Conservation (phyloP, 1,140 invertebrate species). For the Metaphire vulgaris region DNA sequence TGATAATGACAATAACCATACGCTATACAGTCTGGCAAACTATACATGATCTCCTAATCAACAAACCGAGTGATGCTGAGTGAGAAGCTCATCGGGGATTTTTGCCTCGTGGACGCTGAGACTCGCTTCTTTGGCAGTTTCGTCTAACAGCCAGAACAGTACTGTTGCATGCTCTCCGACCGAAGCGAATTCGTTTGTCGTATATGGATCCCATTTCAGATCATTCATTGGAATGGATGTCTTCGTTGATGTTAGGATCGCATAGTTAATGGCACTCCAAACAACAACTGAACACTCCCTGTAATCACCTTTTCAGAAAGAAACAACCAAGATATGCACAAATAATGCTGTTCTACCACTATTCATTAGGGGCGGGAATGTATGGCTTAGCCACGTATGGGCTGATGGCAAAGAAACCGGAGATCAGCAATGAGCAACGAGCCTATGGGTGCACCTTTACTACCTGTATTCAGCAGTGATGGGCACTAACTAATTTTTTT, state of each 20-base stretch:
- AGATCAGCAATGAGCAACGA: too few relatives aligned
- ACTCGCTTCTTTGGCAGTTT: slow-evolving; percentile 36
- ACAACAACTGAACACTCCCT: slow-evolving; percentile 41
- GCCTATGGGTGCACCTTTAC: too few relatives aligned
- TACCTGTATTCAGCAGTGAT: too few relatives aligned
- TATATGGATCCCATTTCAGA: slow-evolving; percentile 47
- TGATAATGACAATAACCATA: too few relatives aligned
- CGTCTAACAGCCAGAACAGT: slow-evolving; percentile 50
- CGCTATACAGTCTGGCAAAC: too few relatives aligned
- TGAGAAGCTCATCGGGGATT: slow-evolving; percentile 41
- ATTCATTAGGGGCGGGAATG: too few relatives aligned
- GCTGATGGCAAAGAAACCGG: too few relatives aligned
- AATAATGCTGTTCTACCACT: neutral
- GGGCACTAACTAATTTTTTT: too few relatives aligned
- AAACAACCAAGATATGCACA: too few relatives aligned
- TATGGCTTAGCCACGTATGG: too few relatives aligned
- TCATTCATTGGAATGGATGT: slow-evolving; percentile 39
- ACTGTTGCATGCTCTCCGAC: slow-evolving; percentile 43
- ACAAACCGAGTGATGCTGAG: neutral
- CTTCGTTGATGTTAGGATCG: slow-evolving; percentile 37
- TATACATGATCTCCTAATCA: too few relatives aligned
- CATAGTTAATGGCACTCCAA: slow-evolving; percentile 44
- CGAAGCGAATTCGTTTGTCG: slow-evolving; percentile 47
- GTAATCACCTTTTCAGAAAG: slow-evolving; percentile 48
- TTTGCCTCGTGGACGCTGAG: slow-evolving; percentile 49